Conservation (phyloP, 1,140 invertebrate genomes). For the Stratiolaelaps scimitus region DNA sequence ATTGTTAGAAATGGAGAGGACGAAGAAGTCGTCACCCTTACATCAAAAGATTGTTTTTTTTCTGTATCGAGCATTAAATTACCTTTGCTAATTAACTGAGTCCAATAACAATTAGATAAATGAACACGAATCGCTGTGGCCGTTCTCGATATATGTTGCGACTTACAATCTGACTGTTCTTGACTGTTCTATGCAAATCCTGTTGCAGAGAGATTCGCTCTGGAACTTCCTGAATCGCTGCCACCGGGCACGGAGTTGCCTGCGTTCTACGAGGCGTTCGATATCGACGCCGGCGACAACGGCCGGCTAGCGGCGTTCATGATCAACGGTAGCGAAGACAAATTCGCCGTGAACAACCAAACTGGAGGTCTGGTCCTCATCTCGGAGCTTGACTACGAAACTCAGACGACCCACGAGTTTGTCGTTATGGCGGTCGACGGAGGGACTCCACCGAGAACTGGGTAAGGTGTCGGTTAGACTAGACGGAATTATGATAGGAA, state of each 20-base stretch:
- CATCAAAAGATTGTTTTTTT: too few relatives aligned
- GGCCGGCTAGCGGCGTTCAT: conserved; percentile 37
- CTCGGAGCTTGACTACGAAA: conserved; percentile 38
- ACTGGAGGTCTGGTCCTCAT: conserved; percentile 35
- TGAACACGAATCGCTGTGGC: too few relatives aligned
- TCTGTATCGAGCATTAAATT: too few relatives aligned
- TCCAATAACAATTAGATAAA: too few relatives aligned
- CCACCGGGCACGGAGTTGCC: conserved; percentile 37
- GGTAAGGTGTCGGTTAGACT: conserved; percentile 32
- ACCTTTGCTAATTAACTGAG: too few relatives aligned
- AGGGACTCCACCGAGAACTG: conserved; percentile 36
- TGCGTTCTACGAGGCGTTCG: conserved; percentile 35
- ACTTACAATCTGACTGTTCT: background rate
- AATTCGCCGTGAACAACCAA: conserved; percentile 37
- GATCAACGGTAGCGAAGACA: conserved; percentile 35
- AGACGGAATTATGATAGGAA: too few relatives aligned
- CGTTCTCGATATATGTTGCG: background rate
- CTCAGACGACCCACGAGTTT: conserved; percentile 36
- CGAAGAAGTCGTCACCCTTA: too few relatives aligned
- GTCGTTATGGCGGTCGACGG: conserved; percentile 37
- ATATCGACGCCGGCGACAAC: conserved; percentile 37
- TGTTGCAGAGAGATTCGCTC: conserved; percentile 34
- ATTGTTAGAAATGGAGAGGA: too few relatives aligned
- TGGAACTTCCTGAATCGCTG: conserved; percentile 38
- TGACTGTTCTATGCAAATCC: background rate